phyloP scores from a whole-genome alignment of 2,888 invertebrate genomes.

The Uropetala carovei region DNA sequence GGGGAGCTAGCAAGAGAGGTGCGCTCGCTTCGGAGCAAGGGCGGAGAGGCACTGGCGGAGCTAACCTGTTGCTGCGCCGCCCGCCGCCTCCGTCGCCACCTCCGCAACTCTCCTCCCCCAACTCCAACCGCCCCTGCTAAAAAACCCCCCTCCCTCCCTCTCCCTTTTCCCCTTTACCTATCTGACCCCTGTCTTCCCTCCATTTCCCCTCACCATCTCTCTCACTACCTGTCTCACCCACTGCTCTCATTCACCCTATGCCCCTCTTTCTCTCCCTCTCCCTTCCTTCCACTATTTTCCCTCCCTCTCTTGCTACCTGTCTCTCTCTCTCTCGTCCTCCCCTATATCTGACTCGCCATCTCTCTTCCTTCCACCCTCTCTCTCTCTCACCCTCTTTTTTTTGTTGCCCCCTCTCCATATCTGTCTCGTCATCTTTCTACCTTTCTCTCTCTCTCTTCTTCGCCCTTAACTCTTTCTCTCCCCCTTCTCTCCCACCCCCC shows the following conservation, averaged over 20 bases:
- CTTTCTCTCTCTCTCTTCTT: not conserved
- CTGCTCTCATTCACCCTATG: not conserved
- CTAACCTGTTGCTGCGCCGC: constrained; percentile 62
- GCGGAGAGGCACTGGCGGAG: constrained; percentile 58
- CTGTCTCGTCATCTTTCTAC: not conserved
- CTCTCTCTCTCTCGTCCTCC: not conserved
- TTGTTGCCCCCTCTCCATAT: not conserved
- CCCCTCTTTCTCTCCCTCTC: not conserved
- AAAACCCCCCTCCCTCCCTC: not conserved
- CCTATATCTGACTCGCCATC: not conserved
- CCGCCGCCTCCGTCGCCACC: constrained; percentile 56
- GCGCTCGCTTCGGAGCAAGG: constrained; percentile 51
- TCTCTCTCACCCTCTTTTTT: not conserved
- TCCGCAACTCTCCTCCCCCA: constrained; percentile 15
- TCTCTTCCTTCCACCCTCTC: not conserved
- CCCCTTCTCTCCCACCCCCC: not conserved
- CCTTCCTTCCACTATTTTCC: not conserved
- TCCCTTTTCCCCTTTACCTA: constrained; percentile 12
- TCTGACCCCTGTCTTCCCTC: not conserved
- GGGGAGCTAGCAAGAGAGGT: constrained; percentile 1
- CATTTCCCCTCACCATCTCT: not conserved
- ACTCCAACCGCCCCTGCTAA: constrained; percentile 1
- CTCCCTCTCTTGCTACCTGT: not conserved
- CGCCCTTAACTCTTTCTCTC: not conserved
- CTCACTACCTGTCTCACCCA: not conserved